phyloP scores from a whole-genome alignment of 2,888 invertebrate species.

The Amiota mariae region DNA sequence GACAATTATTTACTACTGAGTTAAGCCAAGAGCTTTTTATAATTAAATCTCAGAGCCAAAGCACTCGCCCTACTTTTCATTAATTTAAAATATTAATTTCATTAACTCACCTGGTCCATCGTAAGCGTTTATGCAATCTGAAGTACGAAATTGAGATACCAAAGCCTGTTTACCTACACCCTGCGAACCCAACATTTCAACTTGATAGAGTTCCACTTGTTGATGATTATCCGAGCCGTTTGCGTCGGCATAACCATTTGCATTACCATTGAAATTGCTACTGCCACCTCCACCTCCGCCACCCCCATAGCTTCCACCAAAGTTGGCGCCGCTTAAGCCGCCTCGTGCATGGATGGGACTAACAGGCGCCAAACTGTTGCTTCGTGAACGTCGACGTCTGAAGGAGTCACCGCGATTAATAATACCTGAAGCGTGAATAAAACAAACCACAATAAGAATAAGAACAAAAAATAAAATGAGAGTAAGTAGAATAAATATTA shows the following conservation, averaged over 20 bases:
- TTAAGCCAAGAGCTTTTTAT: neutral
- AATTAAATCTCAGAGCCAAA: constrained; percentile 16
- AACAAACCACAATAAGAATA: neutral
- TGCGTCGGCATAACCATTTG: constrained; percentile 50
- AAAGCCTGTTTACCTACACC: constrained; percentile 91
- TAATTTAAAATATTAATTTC: constrained; percentile 17
- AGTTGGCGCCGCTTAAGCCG: constrained; percentile 51
- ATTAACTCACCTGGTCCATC: constrained; percentile 84
- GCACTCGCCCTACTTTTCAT: neutral
- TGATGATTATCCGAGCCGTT: constrained; percentile 62
- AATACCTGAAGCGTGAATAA: constrained; percentile 79
- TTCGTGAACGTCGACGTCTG: constrained; percentile 86
- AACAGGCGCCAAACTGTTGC: constrained; percentile 84
- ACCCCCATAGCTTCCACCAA: constrained; percentile 44
- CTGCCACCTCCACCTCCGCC: constrained; percentile 51
- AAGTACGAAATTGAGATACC: constrained; percentile 92
- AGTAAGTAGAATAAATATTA: neutral
- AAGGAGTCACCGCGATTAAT: constrained; percentile 96
- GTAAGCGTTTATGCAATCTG: constrained; percentile 94
- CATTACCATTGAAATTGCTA: constrained; percentile 47
- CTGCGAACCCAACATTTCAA: constrained; percentile 85
- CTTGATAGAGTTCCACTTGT: constrained; percentile 78
- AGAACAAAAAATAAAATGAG: constrained; percentile 10
- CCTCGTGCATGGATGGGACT: constrained; percentile 74
- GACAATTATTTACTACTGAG: neutral